These are phyloP conservation scores for Drosophila stalkeri DNA, from an alignment of 2,888 invertebrate species.

Conservation along the genomic window DNA sequence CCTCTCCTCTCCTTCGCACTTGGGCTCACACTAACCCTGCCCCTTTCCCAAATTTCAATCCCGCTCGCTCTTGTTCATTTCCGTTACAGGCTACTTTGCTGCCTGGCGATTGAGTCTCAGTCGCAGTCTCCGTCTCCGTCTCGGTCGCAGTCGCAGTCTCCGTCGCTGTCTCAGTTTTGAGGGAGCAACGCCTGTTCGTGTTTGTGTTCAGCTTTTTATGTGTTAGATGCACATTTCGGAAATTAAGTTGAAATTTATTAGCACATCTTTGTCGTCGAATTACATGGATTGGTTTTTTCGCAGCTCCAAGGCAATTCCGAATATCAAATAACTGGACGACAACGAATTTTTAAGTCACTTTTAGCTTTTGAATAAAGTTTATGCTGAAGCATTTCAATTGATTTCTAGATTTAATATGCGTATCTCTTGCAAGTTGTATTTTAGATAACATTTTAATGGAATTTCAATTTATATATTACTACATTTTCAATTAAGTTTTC, in stretches of 20 bases:
- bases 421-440: neutral
- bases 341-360: slow-evolving; percentile 12
- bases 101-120: slow-evolving; percentile 6
- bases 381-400: neutral
- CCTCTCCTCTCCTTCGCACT: neutral
- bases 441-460: neutral
- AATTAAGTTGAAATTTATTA: slow-evolving; percentile 81
- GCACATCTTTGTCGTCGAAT: slow-evolving; percentile 80
- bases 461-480: neutral
- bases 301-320: slow-evolving; percentile 54
- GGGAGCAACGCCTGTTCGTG: slow-evolving; percentile 25
- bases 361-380: neutral
- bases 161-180: neutral
- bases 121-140: neutral
- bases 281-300: slow-evolving; percentile 75
- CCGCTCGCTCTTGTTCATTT: slow-evolving; percentile 51
- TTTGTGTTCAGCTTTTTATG: slow-evolving; percentile 71
- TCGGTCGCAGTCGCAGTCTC: neutral
- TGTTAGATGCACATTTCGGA: slow-evolving; percentile 81
- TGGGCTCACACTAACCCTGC: neutral
- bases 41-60: slow-evolving; percentile 39
- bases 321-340: neutral
- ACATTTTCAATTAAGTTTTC: neutral
- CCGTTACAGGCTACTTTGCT: slow-evolving; percentile 51
- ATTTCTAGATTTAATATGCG: neutral